Conservation (phyloP, 2,797 vertebrate species). For the Denticeps clupeoides region DNA sequence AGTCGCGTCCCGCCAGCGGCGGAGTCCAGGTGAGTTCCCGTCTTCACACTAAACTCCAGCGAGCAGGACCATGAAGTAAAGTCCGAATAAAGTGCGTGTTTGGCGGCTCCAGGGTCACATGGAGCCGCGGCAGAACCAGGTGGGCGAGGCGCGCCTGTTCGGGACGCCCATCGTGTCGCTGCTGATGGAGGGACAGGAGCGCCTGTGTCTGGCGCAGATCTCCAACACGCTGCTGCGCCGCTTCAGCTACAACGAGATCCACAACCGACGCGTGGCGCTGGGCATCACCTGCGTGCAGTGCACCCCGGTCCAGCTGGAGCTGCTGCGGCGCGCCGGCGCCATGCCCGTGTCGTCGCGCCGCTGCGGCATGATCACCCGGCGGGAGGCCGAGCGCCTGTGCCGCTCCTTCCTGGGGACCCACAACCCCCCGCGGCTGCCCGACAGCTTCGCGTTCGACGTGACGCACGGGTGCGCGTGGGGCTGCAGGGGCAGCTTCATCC, state of each 20-base stretch:
- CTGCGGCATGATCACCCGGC: slow-evolving; percentile 88
- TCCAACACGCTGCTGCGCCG: slow-evolving; percentile 83
- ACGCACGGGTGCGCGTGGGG: slow-evolving; percentile 87
- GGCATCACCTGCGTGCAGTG: slow-evolving; percentile 90
- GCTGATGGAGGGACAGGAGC: slow-evolving; percentile 93
- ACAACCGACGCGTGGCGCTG: slow-evolving; percentile 82
- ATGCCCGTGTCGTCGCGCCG: slow-evolving; percentile 87
- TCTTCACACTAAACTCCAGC: too few species aligned
- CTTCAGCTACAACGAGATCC: slow-evolving; percentile 90
- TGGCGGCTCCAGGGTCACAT: too few species aligned
- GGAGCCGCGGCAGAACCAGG: too few species aligned
- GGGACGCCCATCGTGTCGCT: too few species aligned
- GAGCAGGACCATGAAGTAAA: too few species aligned
- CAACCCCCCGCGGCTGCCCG: slow-evolving; percentile 77
- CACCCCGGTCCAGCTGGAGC: slow-evolving; percentile 86
- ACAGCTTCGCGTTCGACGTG: slow-evolving; percentile 86
- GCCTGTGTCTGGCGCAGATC: slow-evolving; percentile 83
- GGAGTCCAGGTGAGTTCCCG: too few species aligned
- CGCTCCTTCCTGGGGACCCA: slow-evolving; percentile 84
- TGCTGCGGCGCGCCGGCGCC: slow-evolving; percentile 76
- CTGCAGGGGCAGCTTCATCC: slow-evolving; percentile 80
- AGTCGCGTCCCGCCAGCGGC: too few species aligned
- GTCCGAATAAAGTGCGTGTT: too few species aligned
- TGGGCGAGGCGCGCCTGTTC: too few species aligned
- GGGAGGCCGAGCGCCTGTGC: slow-evolving; percentile 83